Evolutionary conservation across 2,113 vertebrate genomes (phyloP), one percentile per base, ranked within the genome.

Genomic region (Phasianus colchicus): DNA sequence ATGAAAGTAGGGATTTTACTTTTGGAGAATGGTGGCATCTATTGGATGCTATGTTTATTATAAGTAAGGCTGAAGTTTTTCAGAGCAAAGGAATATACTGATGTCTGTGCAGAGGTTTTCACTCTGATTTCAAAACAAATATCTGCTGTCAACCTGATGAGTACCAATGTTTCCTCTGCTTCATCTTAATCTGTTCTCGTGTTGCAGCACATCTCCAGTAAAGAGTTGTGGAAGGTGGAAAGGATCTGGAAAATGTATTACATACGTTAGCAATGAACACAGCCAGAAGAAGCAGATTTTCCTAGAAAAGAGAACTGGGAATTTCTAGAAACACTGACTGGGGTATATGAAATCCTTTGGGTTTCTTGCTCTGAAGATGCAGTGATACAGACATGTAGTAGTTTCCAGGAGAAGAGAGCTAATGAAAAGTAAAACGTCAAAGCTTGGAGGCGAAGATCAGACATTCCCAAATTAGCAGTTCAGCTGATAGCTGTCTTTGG

Each of bases 221-320:
- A 83, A 93, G 79, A 71, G 43, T 21, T 84, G 66, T n/a, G 52
- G 47, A 92, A 86, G 48, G 24, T 75, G 61, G 75, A 94, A 97
- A 75, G 76, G 88, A 91, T 91, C 43, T 90, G 83, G 69, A 95
- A 95, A 89, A 83, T 78, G 48, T 72, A 47, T 91, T 91, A 65
- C 87, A 88, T 88, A 43, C 34, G 20, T 32, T 47, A 94, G 76
- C n/a, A 64, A 65, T 36, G 47, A 22, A 45, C 32, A 52, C 69
- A 95, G 76, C 57, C 89, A 92, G 79, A n/a, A 89, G 82, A 92
- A 92, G 65, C 63, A 96, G 61, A 42, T 92, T 86, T 93, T 91
- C 82, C 69, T 48, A 50, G 55, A 71, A 88, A 66, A 66, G 60
- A 63, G 82, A 67, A 36, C 61, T 90, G 76, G 85, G 75, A 95